phyloP scores from a whole-genome alignment of 2,888 invertebrate species.

The Rhimphoctona megacephalus region DNA sequence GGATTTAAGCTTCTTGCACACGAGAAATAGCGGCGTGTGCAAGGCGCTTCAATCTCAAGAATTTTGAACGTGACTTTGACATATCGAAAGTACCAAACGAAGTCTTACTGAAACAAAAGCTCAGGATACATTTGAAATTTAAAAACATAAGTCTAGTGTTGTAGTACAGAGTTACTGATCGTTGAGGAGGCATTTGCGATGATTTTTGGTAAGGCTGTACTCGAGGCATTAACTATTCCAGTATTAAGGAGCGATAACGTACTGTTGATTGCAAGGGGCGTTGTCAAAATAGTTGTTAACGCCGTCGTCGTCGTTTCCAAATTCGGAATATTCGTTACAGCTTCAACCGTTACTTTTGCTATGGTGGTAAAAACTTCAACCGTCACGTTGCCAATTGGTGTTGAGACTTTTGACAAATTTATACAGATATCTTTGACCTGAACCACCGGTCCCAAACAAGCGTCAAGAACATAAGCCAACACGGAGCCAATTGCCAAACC shows the following conservation, averaged over 20 bases:
- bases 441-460: constrained; percentile 79
- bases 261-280: constrained; percentile 75
- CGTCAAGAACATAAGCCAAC: constrained; percentile 92
- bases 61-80: background rate
- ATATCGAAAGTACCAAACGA: background rate
- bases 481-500: constrained; percentile 94
- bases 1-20: background rate
- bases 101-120: constrained; percentile 21
- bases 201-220: constrained; percentile 77
- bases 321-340: constrained; percentile 74
- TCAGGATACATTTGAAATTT: constrained; percentile 12
- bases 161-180: constrained; percentile 78
- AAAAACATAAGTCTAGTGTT: constrained; percentile 59
- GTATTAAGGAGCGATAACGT: constrained; percentile 74
- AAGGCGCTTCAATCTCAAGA: background rate
- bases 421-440: constrained; percentile 81
- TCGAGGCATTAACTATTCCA: constrained; percentile 73
- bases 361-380: constrained; percentile 74
- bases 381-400: constrained; percentile 73
- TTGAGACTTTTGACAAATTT: constrained; percentile 71
- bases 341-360: constrained; percentile 74
- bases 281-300: constrained; percentile 74
- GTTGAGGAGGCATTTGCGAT: constrained; percentile 76
- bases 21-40: background rate
- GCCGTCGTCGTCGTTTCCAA: constrained; percentile 74